Evolutionary conservation across 2,113 vertebrate genomes (phyloP), one percentile per base, ranked within the genome.

Genomic region (Tupaia tana): DNA sequence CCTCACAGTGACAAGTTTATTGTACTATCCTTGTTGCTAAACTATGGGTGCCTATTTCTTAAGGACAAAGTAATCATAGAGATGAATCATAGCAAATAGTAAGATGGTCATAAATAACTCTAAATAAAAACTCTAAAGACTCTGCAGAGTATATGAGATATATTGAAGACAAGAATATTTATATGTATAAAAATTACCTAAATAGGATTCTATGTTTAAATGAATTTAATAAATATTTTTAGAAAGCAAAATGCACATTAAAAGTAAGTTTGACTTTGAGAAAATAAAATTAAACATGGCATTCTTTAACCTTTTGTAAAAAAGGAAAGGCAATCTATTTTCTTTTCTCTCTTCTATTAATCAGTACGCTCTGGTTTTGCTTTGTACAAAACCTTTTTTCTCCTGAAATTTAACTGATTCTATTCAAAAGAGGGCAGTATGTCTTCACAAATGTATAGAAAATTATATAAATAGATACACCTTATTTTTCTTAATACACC

Each of bases 391-490:
- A 11, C 0, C 0, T 1, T 27, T 74, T 9, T 3, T 19, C 4
- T 43, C 6, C 19, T 89, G 58, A 90, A 94, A 86, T 79, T 88
- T 59, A 83, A 59, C n/a, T 52, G 29, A 16, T 83, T 89, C 52
- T 95, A 31, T 89, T 91, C 85, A 93, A 84, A 97, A 96, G 96
- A 96, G 43, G 92, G 74, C 85, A 95, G 52, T 92, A 2, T 92
- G 52, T 67, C 85, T 93, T 90, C 63, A 96, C 16, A 84, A 90
- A 93, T 95, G 7, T 59, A 43, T 0, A 70, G 24, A 80, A 84
- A 77, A 81, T 75, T 80, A 85, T 88, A 71, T 61, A 92, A 78
- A 18, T 54, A 58, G 1, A 16, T 73, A 14, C 3, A 31, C 3
- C 43, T 43, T 43, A 4, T 43, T 43, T 43, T 43, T 43, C n/a